phyloP scores from a whole-genome alignment of 2,797 vertebrate species.

The Rhinatrema bivittatum region DNA sequence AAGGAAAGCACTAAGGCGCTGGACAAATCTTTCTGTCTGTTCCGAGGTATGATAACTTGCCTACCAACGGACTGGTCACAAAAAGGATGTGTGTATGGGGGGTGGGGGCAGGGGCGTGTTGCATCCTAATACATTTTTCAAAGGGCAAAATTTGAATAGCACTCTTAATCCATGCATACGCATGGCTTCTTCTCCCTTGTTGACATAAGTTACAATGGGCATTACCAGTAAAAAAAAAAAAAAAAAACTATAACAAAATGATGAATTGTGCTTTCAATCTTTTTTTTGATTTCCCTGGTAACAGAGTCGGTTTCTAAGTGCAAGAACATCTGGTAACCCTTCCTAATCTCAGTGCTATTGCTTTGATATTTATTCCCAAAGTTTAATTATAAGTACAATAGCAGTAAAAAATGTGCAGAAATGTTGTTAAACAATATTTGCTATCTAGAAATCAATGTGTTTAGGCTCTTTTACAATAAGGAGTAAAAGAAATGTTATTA shows the following conservation, averaged over 20 bases:
- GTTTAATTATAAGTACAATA: background rate
- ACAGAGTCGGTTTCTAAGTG: background rate
- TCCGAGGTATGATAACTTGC: too few relatives aligned
- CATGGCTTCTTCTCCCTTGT: too few relatives aligned
- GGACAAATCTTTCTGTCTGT: too few relatives aligned
- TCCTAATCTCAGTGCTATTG: conserved; percentile 3
- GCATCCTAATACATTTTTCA: too few relatives aligned
- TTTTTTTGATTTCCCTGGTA: conserved; percentile 1
- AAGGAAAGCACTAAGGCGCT: too few relatives aligned
- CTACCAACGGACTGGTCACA: too few relatives aligned
- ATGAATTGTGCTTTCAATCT: conserved; percentile 10
- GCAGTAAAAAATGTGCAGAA: conserved; percentile 5
- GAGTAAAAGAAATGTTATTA: conserved; percentile 16
- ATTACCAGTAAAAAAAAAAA: too few relatives aligned
- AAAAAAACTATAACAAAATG: background rate
- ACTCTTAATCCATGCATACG: too few relatives aligned
- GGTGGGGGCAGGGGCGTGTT: too few relatives aligned
- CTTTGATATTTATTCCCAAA: background rate
- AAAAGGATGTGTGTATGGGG: too few relatives aligned
- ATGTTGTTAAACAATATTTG: conserved; percentile 24
- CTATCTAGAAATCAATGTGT: conserved; percentile 10
- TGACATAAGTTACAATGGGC: too few relatives aligned
- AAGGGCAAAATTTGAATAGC: too few relatives aligned
- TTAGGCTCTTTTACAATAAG: conserved; percentile 13
- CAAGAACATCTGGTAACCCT: conserved; percentile 1